These are phyloP conservation scores for Thaumatotibia leucotreta DNA, from an alignment of 1,140 invertebrate genomes.

Conservation along the genomic window DNA sequence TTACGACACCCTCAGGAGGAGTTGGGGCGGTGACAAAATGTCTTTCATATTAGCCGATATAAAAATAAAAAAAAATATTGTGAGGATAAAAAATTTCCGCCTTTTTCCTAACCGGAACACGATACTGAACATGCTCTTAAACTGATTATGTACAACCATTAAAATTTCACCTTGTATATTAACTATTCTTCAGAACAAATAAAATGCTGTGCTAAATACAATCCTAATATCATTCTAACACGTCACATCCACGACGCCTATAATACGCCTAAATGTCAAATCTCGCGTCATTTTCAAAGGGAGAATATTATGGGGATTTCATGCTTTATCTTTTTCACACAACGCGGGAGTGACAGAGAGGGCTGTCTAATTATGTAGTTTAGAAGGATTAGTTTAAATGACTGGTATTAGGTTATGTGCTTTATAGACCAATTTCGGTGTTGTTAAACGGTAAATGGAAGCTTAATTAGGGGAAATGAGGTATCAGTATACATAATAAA, in stretches of 20 bases:
- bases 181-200: too few relatives aligned
- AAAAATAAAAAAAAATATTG: too few relatives aligned
- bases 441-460: background rate
- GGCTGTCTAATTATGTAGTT: constrained; percentile 2
- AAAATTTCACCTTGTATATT: too few relatives aligned
- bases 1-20: too few relatives aligned
- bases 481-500: background rate
- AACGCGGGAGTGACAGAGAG: background rate
- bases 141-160: too few relatives aligned
- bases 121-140: too few relatives aligned
- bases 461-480: background rate
- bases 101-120: too few relatives aligned
- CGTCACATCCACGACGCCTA: background rate
- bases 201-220: background rate
- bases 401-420: background rate
- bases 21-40: too few relatives aligned
- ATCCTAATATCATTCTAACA: background rate
- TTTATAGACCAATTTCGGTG: background rate
- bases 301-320: background rate
- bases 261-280: background rate
- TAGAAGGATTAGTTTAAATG: background rate
- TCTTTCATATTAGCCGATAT: too few relatives aligned
- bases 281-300: background rate
- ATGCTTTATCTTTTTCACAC: background rate
- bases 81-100: too few relatives aligned